Percentiles rank a stretch among this genome's conserved stretches.
Conservation (phyloP, 2,797 vertebrate species). For the Gastrophryne carolinensis region DNA sequence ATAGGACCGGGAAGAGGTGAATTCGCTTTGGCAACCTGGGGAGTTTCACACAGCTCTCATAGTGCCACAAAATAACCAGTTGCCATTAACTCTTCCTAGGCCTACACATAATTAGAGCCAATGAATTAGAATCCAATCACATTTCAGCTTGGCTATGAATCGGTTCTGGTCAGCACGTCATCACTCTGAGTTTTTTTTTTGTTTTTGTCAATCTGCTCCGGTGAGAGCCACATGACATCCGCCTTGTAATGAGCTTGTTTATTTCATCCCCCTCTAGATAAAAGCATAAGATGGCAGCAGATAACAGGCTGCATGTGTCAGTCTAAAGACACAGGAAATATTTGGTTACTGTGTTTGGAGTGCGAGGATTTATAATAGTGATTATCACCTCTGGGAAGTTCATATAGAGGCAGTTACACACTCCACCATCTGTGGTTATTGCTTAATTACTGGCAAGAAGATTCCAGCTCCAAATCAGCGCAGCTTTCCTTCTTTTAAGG, state of each 20-base stretch:
- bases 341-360: constrained; percentile 29
- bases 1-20: too few relatives aligned
- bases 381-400: constrained; percentile 51
- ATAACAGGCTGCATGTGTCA: constrained; percentile 1
- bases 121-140: not conserved
- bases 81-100: too few relatives aligned
- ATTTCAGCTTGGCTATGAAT: too few relatives aligned
- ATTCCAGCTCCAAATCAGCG: constrained; percentile 30
- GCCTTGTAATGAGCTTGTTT: not conserved
- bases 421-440: constrained; percentile 49
- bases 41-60: too few relatives aligned
- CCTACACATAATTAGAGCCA: not conserved
- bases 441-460: constrained; percentile 45
- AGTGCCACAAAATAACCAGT: too few relatives aligned
- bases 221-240: not conserved
- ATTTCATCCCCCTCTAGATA: not conserved
- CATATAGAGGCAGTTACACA: constrained; percentile 31
- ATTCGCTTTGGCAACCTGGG: too few relatives aligned
- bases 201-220: not conserved
- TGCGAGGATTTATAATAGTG: constrained; percentile 42
- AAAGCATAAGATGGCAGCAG: not conserved
- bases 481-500: not conserved
- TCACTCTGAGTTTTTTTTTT: not conserved
- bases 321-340: constrained; percentile 26
- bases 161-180: not conserved